Evolutionary conservation across 2,113 vertebrate species (phyloP), one percentile per base, ranked within the genome.

Genomic region (Silurus asotus): DNA sequence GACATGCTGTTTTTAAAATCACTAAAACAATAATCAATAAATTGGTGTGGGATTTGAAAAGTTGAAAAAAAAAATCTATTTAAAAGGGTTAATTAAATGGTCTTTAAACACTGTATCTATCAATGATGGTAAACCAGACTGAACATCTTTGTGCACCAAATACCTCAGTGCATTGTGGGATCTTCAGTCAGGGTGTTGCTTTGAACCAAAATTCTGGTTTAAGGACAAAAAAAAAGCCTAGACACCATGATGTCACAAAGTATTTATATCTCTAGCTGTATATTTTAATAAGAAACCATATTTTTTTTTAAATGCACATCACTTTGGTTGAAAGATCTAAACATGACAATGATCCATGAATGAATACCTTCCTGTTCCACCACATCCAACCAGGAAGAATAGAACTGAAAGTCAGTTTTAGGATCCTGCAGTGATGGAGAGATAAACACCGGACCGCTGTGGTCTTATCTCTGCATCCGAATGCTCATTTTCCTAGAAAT

Each of bases 401-500:
- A 61, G 53, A 23, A 81, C 62, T 20, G 45, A n/a, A 7, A 7
- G 65, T 69, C 53, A 3, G 0, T 58, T 56, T 53, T 14, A 45
- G 45, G 55, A 49, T 28, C 59, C 56, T 20, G 84, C n/a, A 14
- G 69, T 28, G 20, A 62, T 59, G 72, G 62, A 82, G 25, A 20
- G 48, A 67, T 72, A 75, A 70, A 28, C 55, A 37, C 77, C 45
- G 25, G 62, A 87, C n/a, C 70, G 69, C 23, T 64, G 19, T 37
- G 23, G 51, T 65, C 79, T 86, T 84, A 84, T 75, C 81, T 59
- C 49, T 20, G 23, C 69, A 3, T 69, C 55, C 65, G 45, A 51
- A 74, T 48, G 81, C 70, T 77, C 14, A 92, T 92, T 94, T 92
- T 81, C 89, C 92, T 91, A 91, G 85, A 90, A 84, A 91, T 81